phyloP scores from a whole-genome alignment of 2,113 vertebrate genomes.

The Muscicapa adusta region DNA sequence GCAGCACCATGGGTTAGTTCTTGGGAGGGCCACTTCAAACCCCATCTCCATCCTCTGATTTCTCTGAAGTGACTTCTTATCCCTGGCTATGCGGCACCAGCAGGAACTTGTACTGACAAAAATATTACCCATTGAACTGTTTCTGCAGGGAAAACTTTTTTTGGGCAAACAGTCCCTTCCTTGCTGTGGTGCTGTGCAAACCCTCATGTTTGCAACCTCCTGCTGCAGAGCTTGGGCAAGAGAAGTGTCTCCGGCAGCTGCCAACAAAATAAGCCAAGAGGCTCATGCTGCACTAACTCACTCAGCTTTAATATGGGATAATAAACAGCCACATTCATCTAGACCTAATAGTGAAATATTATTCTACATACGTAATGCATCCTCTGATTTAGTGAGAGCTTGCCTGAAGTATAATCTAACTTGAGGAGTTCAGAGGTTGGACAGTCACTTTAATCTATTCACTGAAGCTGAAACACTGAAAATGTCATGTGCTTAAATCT shows the following conservation, averaged over 20 bases:
- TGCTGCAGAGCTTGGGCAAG: not conserved
- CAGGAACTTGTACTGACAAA: not conserved
- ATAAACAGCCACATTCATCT: not conserved
- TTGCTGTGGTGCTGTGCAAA: not conserved
- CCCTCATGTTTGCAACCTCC: not conserved
- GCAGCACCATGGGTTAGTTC: not conserved
- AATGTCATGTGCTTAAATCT: not conserved
- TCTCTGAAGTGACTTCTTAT: not conserved
- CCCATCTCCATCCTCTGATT: not conserved
- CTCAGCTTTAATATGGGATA: not conserved
- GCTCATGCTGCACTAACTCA: not conserved
- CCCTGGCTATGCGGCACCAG: fast-evolving
- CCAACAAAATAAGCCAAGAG: not conserved
- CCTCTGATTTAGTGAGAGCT: not conserved
- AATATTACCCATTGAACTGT: not conserved
- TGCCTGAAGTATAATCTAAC: not conserved
- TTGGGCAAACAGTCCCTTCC: not conserved
- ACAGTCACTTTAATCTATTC: not conserved
- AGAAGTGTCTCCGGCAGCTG: not conserved
- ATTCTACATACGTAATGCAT: not conserved
- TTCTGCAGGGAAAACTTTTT: not conserved
- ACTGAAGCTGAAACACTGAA: slow-evolving; percentile 23
- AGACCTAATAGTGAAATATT: not conserved
- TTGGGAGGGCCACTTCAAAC: not conserved
- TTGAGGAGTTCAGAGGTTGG: not conserved